Conservation (phyloP, 2,888 invertebrate species). For the Anagyrus pseudococci region DNA sequence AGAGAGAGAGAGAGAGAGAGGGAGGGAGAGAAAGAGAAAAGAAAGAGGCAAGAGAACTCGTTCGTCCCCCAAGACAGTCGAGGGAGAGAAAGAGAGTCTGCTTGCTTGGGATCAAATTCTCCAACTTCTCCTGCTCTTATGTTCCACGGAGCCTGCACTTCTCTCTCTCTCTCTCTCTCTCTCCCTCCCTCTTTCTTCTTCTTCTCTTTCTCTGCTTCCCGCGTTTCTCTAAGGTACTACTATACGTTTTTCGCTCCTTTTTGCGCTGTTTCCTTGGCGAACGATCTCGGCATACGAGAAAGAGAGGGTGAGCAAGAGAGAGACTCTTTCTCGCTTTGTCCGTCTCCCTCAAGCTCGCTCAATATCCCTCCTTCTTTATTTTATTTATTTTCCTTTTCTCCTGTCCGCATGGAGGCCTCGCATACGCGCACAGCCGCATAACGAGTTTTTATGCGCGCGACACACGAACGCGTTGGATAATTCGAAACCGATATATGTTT, state of each 20-base stretch:
- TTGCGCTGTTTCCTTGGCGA: slow-evolving; percentile 15
- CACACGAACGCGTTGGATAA: slow-evolving; percentile 1
- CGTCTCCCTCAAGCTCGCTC: background rate
- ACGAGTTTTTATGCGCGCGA: background rate
- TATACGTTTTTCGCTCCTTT: too few relatives aligned
- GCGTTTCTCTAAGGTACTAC: too few relatives aligned
- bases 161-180: background rate
- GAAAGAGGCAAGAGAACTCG: too few relatives aligned
- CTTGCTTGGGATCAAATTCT: too few relatives aligned
- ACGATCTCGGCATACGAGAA: too few relatives aligned
- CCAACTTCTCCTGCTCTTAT: slow-evolving; percentile 8
- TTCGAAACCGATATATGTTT: slow-evolving; percentile 8
- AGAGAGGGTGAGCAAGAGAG: slow-evolving; percentile 5
- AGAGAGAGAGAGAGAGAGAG: too few relatives aligned
- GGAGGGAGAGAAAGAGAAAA: too few relatives aligned
- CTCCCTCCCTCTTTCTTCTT: slow-evolving; percentile 1
- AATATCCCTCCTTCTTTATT: too few relatives aligned
- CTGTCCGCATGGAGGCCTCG: too few relatives aligned
- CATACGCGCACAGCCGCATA: background rate
- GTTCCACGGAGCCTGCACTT: too few relatives aligned
- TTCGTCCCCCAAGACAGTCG: slow-evolving; percentile 22
- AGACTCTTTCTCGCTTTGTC: background rate
- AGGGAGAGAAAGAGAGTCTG: too few relatives aligned
- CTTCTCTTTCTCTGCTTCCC: background rate
- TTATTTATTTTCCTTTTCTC: too few relatives aligned